A percentile compares a stretch with the other conserved stretches of the same genome.
Conservation (phyloP, 2,888 invertebrate species). For the Ennomos erosarius region DNA sequence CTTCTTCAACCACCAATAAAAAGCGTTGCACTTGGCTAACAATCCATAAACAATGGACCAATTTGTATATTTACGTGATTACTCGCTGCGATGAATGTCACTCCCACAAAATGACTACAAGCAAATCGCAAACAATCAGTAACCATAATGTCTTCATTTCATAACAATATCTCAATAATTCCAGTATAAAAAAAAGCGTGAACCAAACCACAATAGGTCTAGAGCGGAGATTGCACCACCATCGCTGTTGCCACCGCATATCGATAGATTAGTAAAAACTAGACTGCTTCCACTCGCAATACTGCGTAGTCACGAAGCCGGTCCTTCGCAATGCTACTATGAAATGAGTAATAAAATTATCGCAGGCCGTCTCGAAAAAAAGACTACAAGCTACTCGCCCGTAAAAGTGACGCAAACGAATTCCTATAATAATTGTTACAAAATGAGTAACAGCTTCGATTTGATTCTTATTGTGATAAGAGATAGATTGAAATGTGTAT, state of each 20-base stretch:
- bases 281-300: constrained; percentile 52
- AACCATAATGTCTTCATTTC: constrained; percentile 41
- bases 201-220: constrained; percentile 56
- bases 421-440: constrained; percentile 33
- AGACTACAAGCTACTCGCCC: constrained; percentile 36
- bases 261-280: constrained; percentile 58
- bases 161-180: constrained; percentile 42
- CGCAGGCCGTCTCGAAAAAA: constrained; percentile 47
- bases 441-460: constrained; percentile 34
- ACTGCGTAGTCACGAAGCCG: constrained; percentile 58
- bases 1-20: constrained; percentile 49
- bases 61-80: constrained; percentile 24
- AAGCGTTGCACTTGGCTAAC: constrained; percentile 54
- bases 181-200: constrained; percentile 52
- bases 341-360: constrained; percentile 54
- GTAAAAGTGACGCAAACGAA: constrained; percentile 41
- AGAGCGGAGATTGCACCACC: constrained; percentile 55
- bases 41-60: constrained; percentile 46
- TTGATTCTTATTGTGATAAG: constrained; percentile 24
- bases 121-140: constrained; percentile 22
- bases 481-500: constrained; percentile 36
- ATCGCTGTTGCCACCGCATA: constrained; percentile 54
- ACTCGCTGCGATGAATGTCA: constrained; percentile 8
- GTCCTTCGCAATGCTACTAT: constrained; percentile 54
- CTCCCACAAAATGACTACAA: constrained; percentile 14